A percentile compares a stretch with the other conserved stretches of the same genome.
Conservation (phyloP, 1,140 invertebrate genomes). For the Cherax destructor region DNA sequence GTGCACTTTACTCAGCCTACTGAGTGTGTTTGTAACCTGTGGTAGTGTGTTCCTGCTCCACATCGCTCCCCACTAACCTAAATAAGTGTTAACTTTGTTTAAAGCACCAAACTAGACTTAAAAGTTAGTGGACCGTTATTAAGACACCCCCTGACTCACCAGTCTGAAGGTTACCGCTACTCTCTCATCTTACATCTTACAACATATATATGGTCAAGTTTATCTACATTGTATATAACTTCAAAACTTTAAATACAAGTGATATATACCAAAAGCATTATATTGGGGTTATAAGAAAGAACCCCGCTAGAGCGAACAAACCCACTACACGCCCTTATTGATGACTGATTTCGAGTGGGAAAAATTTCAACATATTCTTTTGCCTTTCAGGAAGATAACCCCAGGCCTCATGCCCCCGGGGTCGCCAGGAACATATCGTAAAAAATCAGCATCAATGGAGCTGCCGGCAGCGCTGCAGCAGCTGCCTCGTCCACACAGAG, state of each 20-base stretch:
- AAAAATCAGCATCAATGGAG: slow-evolving; percentile 78
- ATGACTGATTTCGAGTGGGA: background rate
- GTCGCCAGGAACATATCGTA: slow-evolving; percentile 81
- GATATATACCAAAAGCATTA: background rate
- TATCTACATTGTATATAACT: background rate
- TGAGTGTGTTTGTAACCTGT: background rate
- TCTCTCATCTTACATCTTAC: background rate
- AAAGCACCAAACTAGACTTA: background rate
- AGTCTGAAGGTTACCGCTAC: background rate
- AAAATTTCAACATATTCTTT: slow-evolving; percentile 76
- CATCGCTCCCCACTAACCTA: background rate
- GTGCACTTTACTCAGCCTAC: background rate
- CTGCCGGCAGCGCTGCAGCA: slow-evolving; percentile 72
- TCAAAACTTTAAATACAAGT: background rate
- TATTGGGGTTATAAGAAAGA: background rate
- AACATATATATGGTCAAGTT: background rate
- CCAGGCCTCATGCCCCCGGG: slow-evolving; percentile 81
- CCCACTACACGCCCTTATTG: background rate
- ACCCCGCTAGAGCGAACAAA: slow-evolving; percentile 79
- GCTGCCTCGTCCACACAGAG: slow-evolving; percentile 62
- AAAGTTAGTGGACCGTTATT: background rate
- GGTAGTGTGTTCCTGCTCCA: background rate
- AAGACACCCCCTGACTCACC: background rate
- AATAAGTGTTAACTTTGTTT: background rate
- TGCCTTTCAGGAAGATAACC: slow-evolving; percentile 79